A percentile compares a stretch with the other conserved stretches of the same genome.
phyloP scores from a whole-genome alignment of 2,113 vertebrate genomes.

The Actenoides hombroni region DNA sequence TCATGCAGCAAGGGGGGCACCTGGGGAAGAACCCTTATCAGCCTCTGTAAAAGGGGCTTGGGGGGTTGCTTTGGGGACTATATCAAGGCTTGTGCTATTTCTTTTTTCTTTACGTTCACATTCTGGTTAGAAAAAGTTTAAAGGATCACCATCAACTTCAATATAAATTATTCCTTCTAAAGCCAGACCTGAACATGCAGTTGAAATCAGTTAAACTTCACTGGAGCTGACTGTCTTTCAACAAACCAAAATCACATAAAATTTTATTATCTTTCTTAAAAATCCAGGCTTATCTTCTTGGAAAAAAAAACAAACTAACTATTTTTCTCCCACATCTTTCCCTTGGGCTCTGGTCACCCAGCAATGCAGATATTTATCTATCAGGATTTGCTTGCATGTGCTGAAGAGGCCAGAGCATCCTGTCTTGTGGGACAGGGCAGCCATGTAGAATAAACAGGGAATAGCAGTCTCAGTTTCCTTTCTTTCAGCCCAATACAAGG shows the following conservation, averaged over 20 bases:
- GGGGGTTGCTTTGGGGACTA: background rate
- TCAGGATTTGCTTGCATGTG: background rate
- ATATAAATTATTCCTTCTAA: background rate
- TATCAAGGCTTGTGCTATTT: background rate
- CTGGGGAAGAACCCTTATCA: background rate
- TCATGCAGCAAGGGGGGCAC: background rate
- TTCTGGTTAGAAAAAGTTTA: background rate
- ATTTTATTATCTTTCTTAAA: background rate
- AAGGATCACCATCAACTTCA: too few relatives aligned
- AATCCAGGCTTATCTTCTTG: background rate
- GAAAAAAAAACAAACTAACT: background rate
- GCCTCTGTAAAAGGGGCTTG: background rate
- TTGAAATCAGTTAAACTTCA: background rate
- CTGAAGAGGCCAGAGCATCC: background rate
- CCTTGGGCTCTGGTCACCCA: background rate
- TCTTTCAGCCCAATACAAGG: constrained; percentile 38
- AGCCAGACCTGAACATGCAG: background rate
- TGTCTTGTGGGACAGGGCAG: background rate
- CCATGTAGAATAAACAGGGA: constrained; percentile 51
- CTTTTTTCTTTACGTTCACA: background rate
- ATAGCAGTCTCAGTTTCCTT: constrained; percentile 49
- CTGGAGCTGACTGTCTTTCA: background rate
- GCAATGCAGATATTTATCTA: background rate
- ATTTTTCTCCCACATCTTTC: background rate
- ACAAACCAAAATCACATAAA: background rate